These are phyloP conservation scores for Cydia splendana DNA, from an alignment of 1,140 invertebrate species.

Conservation along the genomic window DNA sequence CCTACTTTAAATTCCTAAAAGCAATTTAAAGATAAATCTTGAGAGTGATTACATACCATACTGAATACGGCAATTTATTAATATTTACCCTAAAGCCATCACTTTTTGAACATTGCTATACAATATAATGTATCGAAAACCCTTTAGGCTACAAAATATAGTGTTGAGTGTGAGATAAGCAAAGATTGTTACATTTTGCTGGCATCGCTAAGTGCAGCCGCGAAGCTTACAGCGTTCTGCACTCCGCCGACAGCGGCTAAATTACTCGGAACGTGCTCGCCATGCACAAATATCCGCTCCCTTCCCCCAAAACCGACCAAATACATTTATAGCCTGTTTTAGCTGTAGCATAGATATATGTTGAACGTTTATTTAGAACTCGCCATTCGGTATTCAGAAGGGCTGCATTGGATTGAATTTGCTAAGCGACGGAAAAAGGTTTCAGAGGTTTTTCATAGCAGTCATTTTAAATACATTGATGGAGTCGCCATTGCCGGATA, in stretches of 20 bases:
- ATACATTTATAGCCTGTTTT: slow-evolving; percentile 34
- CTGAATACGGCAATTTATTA: background rate
- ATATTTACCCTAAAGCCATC: background rate
- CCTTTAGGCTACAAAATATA: slow-evolving; percentile 18
- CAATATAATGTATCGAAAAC: background rate
- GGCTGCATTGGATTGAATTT: slow-evolving; percentile 8
- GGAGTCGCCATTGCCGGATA: no score
- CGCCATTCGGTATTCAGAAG: slow-evolving; percentile 9
- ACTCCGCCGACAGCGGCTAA: slow-evolving; percentile 50
- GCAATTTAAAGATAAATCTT: background rate
- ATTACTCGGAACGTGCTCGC: slow-evolving; percentile 57
- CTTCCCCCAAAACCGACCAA: slow-evolving; percentile 31
- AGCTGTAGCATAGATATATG: slow-evolving; percentile 19
- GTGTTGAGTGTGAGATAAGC: slow-evolving; percentile 1
- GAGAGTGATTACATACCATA: background rate
- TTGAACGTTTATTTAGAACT: slow-evolving; percentile 17
- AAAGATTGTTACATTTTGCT: slow-evolving; percentile 1
- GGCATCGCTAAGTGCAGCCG: background rate
- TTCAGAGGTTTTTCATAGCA: background rate
- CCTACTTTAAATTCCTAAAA: background rate
- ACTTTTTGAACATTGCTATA: background rate
- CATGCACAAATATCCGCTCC: slow-evolving; percentile 57
- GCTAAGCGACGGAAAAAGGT: slow-evolving; percentile 13
- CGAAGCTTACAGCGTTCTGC: slow-evolving; percentile 62
- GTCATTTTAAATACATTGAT: no score